These are phyloP conservation scores for Enteromius afrohamiltoni DNA, from an alignment of 2,797 vertebrate genomes.

Conservation along the genomic window DNA sequence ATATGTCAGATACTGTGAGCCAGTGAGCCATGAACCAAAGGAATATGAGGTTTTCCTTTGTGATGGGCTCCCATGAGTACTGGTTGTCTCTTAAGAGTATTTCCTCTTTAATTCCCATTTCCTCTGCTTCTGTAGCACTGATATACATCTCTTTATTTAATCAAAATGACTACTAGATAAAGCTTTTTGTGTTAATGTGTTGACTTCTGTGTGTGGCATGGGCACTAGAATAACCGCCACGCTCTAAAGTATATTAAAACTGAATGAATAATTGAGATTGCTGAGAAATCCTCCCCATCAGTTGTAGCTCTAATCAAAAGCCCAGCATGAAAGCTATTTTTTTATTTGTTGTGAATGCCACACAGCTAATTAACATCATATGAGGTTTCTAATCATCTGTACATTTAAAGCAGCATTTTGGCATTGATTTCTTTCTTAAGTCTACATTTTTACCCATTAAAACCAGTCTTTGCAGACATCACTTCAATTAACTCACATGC, in stretches of 20 bases:
- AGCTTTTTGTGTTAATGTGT: not conserved
- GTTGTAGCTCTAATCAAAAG: not conserved
- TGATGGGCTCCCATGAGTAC: not conserved
- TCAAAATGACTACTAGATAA: not conserved
- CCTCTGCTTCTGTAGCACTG: not conserved
- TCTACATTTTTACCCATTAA: not conserved
- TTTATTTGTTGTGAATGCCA: not conserved
- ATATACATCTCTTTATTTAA: not conserved
- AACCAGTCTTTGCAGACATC: not conserved
- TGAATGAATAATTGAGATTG: not conserved
- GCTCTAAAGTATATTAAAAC: conserved; percentile 17
- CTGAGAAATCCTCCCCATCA: not conserved
- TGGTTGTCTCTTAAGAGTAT: not conserved
- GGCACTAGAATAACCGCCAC: not conserved
- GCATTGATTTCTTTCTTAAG: not conserved
- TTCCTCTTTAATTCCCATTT: not conserved
- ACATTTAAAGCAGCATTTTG: not conserved
- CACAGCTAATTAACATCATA: not conserved
- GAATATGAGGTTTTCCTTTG: not conserved
- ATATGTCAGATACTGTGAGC: not conserved
- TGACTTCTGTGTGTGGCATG: not conserved
- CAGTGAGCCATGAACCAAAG: not conserved
- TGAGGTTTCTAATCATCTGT: not conserved
- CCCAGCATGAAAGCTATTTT: not conserved
- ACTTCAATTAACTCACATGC: not conserved